Base-by-base conservation (phyloP, 2,888 invertebrate genomes). In the Cryptocephalus moraei region DNA sequence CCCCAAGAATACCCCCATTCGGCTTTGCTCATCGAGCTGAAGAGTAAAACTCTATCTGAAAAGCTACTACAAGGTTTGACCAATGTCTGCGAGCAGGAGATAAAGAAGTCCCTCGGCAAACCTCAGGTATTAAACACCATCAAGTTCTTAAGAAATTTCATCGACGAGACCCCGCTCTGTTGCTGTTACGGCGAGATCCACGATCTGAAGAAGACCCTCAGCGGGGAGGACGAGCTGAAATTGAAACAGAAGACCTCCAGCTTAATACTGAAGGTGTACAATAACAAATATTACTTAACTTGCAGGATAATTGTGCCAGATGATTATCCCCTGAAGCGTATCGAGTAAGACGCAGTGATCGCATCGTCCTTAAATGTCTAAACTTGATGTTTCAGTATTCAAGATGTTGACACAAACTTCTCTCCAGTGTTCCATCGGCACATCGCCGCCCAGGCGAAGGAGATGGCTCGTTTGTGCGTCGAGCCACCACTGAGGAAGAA, bases 101-200 rank as follows among this genome's bases (percentile, higher is more conserved):
- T 75, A 43, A 75, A 78, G 62, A 76, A 75, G 55, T 64, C 72
- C 47, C 49, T 79, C 13, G 81, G 81, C 1, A 78, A 80, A 64
- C 74, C 78, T 1, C 81, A 81, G 65, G 68, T 82, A 11, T 62
- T 85, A 33, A 70, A 71, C 41, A 69, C 77, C 4, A 63, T 84
- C 11, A 74, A 76, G 55, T 83, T 84, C 60, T 68, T 84, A 8
- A 69, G 75, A 43, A 78, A 75, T 50, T 86, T 84, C 62, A 67
- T 84, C 10, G 75, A 78, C 42, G 82, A 84, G 53, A 83, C 84
- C 69, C 81, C 84, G 0, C 68, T 86, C 4, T 82, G 80, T 60
- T 81, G 83, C 48, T 85, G 84, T 58, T 80, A 81, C 54, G 82
- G 84, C 60, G 86, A 86, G 68, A 82, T 86, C 49, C 72, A 76